Evolutionary conservation across 2,113 vertebrate species (phyloP), one percentile per base, ranked within the genome.

Genomic region (Rousettus leschenaultii): DNA sequence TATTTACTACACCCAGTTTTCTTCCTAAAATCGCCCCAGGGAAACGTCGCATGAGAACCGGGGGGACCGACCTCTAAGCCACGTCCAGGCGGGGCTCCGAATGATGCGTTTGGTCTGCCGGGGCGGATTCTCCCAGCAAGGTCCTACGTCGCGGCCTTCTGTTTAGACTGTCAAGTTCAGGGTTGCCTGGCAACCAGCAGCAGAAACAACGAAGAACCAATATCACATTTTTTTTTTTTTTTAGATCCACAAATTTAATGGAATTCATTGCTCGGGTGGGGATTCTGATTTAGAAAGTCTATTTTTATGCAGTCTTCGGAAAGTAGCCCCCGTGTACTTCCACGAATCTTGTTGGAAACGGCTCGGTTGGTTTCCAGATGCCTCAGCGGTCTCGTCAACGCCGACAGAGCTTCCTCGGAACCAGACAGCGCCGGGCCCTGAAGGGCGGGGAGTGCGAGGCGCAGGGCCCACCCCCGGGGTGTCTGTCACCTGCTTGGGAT

Each of bases 181-280:
- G 45, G 96, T 98, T 98, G 98, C 98, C 97, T 98, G 91, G 98
- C 98, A 98, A 98, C 98, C 98, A 95, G 95, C 51, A 88, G 95
- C 94, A 95, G 94, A 97, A 96, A 90, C 97, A 98, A 98, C 95
- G 94, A 94, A 97, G 98, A 97, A 97, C 95, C 90, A 86, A 86
- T 95, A 96, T 97, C 85, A 95, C 82, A 91, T 45, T 45, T 45
- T 92, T n/a, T 96, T 48, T 48, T 48, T 95, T 93, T 94, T 63
- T 93, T 45, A 57, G 95, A 97, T 83, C 83, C 94, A 97, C 51
- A 89, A 96, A 97, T 96, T 97, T 98, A 97, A 98, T 97, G 97
- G 93, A 97, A 96, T 97, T 93, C 94, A 92, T 97, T 95, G 93
- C 92, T 97, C 97, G 95, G 80, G 97, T 75, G 91, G 95, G 84